Percentiles rank a stretch among this genome's conserved stretches.
Conservation (phyloP, 2,888 invertebrate genomes). For the Neoascia interrupta region DNA sequence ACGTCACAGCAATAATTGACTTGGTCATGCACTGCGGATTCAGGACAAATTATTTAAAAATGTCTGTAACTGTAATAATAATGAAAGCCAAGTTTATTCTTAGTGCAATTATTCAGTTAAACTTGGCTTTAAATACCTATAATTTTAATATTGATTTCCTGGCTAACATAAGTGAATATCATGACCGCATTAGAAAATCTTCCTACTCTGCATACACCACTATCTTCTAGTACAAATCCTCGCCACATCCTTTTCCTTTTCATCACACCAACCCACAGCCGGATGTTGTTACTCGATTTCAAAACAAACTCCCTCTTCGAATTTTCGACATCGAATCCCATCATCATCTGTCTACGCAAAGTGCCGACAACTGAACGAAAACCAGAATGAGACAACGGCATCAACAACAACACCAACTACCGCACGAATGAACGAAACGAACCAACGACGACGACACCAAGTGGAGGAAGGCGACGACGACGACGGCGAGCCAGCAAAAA, state of each 20-base stretch:
- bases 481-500: slow-evolving; percentile 15
- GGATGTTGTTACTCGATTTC: too few species aligned
- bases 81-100: too few species aligned
- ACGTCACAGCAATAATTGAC: too few species aligned
- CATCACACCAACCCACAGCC: neutral
- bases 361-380: slow-evolving; percentile 65
- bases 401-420: slow-evolving; percentile 34
- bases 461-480: slow-evolving; percentile 4
- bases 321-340: slow-evolving; percentile 47
- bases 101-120: too few species aligned
- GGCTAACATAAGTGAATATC: too few species aligned
- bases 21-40: too few species aligned
- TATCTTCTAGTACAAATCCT: slow-evolving; percentile 28
- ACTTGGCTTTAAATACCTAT: too few species aligned
- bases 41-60: too few species aligned
- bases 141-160: too few species aligned
- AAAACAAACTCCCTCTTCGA: neutral
- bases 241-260: slow-evolving; percentile 7
- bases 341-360: slow-evolving; percentile 65
- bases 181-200: too few species aligned
- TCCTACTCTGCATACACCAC: too few species aligned
- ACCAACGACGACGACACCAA: slow-evolving; percentile 38
- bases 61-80: too few species aligned
- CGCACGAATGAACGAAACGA: slow-evolving; percentile 1
- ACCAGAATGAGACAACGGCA: slow-evolving; percentile 42